Percentiles rank a stretch among this genome's conserved stretches.
phyloP scores from a whole-genome alignment of 2,888 invertebrate genomes.

The Eilema sororculum region DNA sequence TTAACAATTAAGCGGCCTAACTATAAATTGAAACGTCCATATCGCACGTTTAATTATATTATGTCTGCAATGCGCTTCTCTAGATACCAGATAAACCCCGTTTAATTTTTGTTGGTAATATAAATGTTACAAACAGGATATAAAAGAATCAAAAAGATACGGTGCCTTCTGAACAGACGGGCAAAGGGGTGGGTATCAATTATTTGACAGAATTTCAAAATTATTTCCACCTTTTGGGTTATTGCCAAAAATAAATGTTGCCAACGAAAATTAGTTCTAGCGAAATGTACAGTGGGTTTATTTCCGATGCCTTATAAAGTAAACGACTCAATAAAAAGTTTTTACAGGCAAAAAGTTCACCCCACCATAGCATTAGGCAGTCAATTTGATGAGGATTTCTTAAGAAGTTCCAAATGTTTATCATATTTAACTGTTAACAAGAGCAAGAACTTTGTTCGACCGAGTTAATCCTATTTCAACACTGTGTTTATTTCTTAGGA shows the following conservation, averaged over 20 bases:
- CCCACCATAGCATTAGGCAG: constrained; percentile 6
- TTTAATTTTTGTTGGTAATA: neutral
- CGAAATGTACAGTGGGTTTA: neutral
- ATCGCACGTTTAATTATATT: too few relatives aligned
- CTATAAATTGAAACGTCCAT: too few relatives aligned
- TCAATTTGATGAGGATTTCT: constrained; percentile 9
- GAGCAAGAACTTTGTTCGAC: constrained; percentile 13
- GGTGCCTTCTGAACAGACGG: neutral
- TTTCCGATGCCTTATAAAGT: constrained; percentile 1
- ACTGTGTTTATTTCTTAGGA: constrained; percentile 19
- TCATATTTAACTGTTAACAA: constrained; percentile 14
- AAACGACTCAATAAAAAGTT: constrained; percentile 17
- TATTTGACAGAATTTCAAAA: neutral
- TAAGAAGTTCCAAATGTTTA: constrained; percentile 10
- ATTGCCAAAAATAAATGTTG: constrained; percentile 3
- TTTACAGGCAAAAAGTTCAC: constrained; percentile 3
- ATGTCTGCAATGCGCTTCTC: neutral
- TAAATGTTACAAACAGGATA: too few relatives aligned
- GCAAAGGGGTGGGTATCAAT: neutral
- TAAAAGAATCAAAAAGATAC: neutral
- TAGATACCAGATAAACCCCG: neutral
- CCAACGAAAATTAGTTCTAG: constrained; percentile 7
- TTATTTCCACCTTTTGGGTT: neutral
- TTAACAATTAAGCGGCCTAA: too few relatives aligned
- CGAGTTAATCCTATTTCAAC: constrained; percentile 19